A percentile compares a stretch with the other conserved stretches of the same genome.
These are phyloP conservation scores for Netelia fuscicornis DNA, from an alignment of 2,888 invertebrate genomes.

Conservation along the genomic window DNA sequence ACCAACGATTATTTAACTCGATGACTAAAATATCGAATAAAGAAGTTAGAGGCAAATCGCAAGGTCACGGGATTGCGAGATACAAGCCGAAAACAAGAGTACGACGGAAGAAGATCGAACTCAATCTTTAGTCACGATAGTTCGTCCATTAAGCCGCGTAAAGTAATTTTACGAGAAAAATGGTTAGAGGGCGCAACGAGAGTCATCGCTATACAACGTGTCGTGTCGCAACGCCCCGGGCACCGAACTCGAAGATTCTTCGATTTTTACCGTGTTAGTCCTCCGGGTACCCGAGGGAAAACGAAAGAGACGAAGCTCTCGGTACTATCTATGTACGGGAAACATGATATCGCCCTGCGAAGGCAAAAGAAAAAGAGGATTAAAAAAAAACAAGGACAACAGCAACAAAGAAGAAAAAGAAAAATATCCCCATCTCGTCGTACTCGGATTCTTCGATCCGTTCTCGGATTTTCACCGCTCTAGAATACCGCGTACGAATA, in stretches of 20 bases:
- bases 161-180: constrained; percentile 17
- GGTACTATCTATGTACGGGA: background rate
- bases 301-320: constrained; percentile 16
- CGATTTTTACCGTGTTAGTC: constrained; percentile 28
- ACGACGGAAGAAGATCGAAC: background rate
- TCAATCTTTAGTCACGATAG: background rate
- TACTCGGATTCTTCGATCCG: constrained; percentile 27
- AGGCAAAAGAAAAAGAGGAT: background rate
- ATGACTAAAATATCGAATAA: too few relatives aligned
- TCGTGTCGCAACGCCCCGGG: background rate
- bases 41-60: too few relatives aligned
- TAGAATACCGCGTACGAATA: constrained; percentile 15
- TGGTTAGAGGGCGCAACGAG: background rate
- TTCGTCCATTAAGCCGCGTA: constrained; percentile 2
- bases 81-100: background rate
- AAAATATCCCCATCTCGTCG: background rate
- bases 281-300: constrained; percentile 19
- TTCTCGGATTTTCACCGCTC: constrained; percentile 27
- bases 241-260: background rate
- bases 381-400: background rate
- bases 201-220: background rate
- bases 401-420: background rate
- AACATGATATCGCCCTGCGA: background rate
- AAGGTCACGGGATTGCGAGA: background rate
- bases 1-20: too few relatives aligned